Conservation (phyloP, 2,113 vertebrate genomes). For the Zosterops hypoxanthus region DNA sequence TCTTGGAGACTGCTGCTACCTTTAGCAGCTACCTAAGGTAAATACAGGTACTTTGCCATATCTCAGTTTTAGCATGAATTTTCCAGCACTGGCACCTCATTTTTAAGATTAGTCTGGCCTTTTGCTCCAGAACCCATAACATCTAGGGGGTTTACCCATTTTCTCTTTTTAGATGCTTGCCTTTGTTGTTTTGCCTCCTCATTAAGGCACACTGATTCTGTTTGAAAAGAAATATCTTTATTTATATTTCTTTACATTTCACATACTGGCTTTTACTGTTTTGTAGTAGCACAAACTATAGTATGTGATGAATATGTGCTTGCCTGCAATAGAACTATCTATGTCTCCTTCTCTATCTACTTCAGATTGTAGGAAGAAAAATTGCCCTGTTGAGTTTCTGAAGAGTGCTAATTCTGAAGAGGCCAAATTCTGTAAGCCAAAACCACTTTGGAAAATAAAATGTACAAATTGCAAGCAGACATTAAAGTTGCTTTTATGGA, state of each 20-base stretch:
- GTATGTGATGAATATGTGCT: not conserved
- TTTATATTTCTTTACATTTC: not conserved
- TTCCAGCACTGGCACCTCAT: not conserved
- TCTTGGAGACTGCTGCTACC: not conserved
- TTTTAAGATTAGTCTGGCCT: not conserved
- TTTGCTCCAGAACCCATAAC: not conserved
- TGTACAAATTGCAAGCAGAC: not conserved
- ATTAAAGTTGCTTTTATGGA: not conserved
- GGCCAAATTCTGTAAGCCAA: not conserved
- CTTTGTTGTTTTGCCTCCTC: not conserved
- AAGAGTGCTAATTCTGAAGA: too few species aligned
- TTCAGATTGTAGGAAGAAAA: not conserved
- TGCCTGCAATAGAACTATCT: not conserved
- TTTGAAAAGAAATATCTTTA: conserved; percentile 11
- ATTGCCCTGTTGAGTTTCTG: not conserved
- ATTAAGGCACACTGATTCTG: not conserved
- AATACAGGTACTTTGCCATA: not conserved
- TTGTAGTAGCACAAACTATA: not conserved
- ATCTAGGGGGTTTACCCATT: not conserved
- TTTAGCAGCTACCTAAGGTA: not conserved
- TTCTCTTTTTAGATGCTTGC: not conserved
- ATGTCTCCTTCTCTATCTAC: not conserved
- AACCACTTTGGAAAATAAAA: not conserved
- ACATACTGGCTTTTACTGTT: not conserved
- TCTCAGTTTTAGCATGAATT: not conserved